Evolutionary conservation across 2,113 vertebrate genomes (phyloP).

Genomic region (Cynocephalus volans): DNA sequence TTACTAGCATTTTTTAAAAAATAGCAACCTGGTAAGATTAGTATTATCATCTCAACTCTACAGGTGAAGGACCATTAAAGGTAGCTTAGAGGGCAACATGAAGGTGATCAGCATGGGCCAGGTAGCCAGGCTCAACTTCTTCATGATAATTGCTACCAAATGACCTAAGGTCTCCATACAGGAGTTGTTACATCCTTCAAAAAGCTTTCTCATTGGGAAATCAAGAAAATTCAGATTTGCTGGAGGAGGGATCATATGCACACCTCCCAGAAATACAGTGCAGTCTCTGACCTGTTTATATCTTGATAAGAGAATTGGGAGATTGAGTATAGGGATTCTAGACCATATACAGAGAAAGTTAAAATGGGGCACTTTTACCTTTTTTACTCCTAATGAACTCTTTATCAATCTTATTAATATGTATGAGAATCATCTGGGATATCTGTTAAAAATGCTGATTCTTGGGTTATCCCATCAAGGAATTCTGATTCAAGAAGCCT

Average conservation of each 20-base stretch:
- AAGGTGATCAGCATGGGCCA: background rate
- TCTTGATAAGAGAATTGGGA: background rate
- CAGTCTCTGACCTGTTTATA: background rate
- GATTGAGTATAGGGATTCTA: background rate
- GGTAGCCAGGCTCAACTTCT: background rate
- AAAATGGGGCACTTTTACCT: background rate
- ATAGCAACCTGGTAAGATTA: background rate
- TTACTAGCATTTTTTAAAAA: background rate
- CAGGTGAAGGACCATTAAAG: background rate
- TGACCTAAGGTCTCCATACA: background rate
- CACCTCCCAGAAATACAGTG: background rate
- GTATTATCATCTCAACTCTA: background rate
- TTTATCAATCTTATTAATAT: background rate
- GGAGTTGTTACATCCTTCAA: background rate
- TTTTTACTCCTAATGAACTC: background rate
- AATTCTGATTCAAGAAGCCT: conserved; percentile 5
- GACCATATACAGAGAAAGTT: background rate
- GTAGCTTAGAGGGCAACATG: background rate
- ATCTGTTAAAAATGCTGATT: conserved; percentile 44
- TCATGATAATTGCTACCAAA: background rate
- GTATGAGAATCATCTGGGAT: background rate
- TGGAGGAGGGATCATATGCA: background rate
- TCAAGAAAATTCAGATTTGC: background rate
- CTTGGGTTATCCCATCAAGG: background rate
- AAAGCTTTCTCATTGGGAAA: background rate